These are phyloP conservation scores for Takifugu bimaculatus DNA, from an alignment of 2,113 vertebrate genomes.

Conservation along the genomic window DNA sequence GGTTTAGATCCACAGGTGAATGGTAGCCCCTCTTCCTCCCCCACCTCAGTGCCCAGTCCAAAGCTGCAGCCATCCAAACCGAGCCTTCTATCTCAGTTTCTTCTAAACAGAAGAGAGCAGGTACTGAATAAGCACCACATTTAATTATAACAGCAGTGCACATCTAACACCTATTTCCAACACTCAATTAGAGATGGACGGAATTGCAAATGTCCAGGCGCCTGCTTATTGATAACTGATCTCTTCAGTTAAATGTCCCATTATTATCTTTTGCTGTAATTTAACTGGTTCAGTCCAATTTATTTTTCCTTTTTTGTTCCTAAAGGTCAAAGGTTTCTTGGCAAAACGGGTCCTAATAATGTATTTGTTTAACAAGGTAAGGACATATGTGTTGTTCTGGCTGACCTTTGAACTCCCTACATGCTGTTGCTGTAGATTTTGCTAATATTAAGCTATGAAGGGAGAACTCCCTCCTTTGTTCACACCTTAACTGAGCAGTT, in stretches of 20 bases:
- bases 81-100: constrained; percentile 75
- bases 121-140: constrained; percentile 57
- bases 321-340: constrained; percentile 89
- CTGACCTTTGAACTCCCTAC: constrained; percentile 16
- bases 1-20: constrained; percentile 61
- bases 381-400: constrained; percentile 46
- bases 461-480: no score
- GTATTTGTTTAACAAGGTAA: constrained; percentile 99
- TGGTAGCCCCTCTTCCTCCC: constrained; percentile 51
- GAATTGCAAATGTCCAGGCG: no score
- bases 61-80: constrained; percentile 60
- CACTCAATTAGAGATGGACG: no score
- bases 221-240: no score
- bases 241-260: no score
- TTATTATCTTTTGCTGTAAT: constrained; percentile 19
- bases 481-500: no score
- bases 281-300: no score
- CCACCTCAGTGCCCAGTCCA: constrained; percentile 42
- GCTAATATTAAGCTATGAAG: no score
- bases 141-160: constrained; percentile 4
- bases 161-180: no score
- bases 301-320: constrained; percentile 31
- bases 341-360: constrained; percentile 88
- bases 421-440: constrained; percentile 13
- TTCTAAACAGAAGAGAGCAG: constrained; percentile 89